phyloP scores from a whole-genome alignment of 2,113 vertebrate species.

The Falco punctatus region DNA sequence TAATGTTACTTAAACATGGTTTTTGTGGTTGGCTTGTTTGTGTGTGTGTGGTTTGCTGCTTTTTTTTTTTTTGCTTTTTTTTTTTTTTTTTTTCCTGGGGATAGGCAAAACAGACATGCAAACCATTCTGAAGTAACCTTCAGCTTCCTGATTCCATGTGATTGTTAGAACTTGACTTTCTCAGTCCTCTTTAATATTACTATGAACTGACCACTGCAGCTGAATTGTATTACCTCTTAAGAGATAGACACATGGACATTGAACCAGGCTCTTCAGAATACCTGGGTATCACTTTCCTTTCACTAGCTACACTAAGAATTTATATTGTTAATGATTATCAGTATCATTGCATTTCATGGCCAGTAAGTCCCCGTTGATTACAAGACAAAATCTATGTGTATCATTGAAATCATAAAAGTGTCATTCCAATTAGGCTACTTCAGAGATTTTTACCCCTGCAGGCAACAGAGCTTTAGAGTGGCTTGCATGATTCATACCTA shows the following conservation, averaged over 20 bases:
- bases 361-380: not conserved
- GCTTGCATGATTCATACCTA: not conserved
- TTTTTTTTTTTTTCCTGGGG: not conserved
- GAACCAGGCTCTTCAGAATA: not conserved
- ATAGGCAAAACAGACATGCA: not conserved
- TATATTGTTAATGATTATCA: not conserved
- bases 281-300: not conserved
- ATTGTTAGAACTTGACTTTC: not conserved
- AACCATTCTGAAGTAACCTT: not conserved
- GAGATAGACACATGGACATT: not conserved
- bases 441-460: not conserved
- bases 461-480: not conserved
- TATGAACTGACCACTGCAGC: not conserved
- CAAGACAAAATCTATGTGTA: not conserved
- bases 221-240: not conserved
- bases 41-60: not conserved
- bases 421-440: not conserved
- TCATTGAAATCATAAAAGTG: not conserved
- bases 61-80: not conserved
- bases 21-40: not conserved
- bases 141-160: not conserved
- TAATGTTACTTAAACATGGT: not conserved
- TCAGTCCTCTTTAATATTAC: not conserved
- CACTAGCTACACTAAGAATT: not conserved
- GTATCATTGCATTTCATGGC: not conserved